Evolutionary conservation across 1,140 invertebrate genomes (phyloP).

Genomic region (Meloidogyne exigua): DNA sequence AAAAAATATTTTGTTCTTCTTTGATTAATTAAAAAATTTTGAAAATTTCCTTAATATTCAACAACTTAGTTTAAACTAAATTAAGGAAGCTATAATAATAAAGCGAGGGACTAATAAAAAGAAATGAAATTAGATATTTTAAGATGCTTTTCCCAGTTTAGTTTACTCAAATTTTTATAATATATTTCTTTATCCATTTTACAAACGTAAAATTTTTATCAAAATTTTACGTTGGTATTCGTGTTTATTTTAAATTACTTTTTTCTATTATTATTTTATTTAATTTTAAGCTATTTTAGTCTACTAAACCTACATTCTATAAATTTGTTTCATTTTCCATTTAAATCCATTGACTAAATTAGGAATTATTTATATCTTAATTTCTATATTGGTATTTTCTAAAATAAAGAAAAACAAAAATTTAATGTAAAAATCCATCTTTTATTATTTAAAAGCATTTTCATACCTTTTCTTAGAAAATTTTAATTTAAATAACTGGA

Average conservation of each 20-base stretch:
- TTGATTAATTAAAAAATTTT: too few species aligned
- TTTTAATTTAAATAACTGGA: not conserved
- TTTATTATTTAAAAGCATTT: constrained; percentile 5
- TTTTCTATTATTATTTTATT: not conserved
- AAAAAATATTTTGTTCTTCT: not conserved
- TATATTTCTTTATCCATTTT: not conserved
- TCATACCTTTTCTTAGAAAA: not conserved
- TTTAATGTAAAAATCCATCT: not conserved
- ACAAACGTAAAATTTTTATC: not conserved
- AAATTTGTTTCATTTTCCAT: not conserved
- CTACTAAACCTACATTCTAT: not conserved
- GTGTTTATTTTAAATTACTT: not conserved
- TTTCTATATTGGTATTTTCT: not conserved
- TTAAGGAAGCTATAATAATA: not conserved
- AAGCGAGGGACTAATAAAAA: not conserved
- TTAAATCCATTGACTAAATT: constrained; percentile 1
- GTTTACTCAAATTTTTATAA: not conserved
- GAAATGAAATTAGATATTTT: not conserved
- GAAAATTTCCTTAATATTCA: not conserved
- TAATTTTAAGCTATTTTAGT: constrained; percentile 1
- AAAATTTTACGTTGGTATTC: not conserved
- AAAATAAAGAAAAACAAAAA: not conserved
- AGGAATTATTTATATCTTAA: constrained; percentile 8
- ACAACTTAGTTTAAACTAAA: not conserved
- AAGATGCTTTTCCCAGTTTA: not conserved